Evolutionary conservation across 2,888 invertebrate species (phyloP).

Genomic region (Chydorus sphaericus): DNA sequence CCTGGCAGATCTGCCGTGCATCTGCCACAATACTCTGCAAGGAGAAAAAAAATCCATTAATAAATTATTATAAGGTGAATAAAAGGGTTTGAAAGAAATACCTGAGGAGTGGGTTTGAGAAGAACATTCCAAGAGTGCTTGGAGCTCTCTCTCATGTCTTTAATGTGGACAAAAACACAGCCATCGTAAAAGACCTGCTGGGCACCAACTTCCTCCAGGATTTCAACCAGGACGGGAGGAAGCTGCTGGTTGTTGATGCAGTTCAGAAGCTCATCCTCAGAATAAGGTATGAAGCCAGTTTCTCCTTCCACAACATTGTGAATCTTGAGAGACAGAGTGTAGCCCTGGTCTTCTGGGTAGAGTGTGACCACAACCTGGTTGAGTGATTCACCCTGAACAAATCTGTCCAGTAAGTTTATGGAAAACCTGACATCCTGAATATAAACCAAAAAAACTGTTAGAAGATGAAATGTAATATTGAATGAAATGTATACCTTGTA

Average conservation of each 20-base stretch:
- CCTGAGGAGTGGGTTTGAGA: constrained; percentile 73
- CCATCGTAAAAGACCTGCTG: constrained; percentile 80
- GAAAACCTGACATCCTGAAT: constrained; percentile 16
- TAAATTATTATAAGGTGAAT: background rate
- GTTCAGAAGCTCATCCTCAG: constrained; percentile 71
- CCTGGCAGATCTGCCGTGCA: constrained; percentile 41
- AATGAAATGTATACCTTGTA: background rate
- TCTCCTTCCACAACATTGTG: constrained; percentile 22
- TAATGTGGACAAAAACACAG: constrained; percentile 77
- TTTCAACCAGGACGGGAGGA: constrained; percentile 69
- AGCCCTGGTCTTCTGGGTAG: constrained; percentile 83
- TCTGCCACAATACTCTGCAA: constrained; percentile 47
- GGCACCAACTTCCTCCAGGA: constrained; percentile 47
- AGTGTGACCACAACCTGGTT: constrained; percentile 81
- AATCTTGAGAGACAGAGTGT: constrained; percentile 37
- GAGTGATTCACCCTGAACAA: constrained; percentile 68
- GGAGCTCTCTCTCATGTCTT: constrained; percentile 51
- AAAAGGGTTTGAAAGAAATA: constrained; percentile 28
- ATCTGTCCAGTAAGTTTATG: constrained; percentile 53
- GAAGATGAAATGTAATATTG: background rate
- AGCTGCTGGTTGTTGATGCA: constrained; percentile 82
- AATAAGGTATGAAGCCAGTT: constrained; percentile 46
- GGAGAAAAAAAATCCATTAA: constrained; percentile 8
- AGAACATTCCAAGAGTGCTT: constrained; percentile 45
- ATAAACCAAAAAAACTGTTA: background rate